Conservation (phyloP, 1,140 invertebrate species). For the Aphaenogaster floridana region DNA sequence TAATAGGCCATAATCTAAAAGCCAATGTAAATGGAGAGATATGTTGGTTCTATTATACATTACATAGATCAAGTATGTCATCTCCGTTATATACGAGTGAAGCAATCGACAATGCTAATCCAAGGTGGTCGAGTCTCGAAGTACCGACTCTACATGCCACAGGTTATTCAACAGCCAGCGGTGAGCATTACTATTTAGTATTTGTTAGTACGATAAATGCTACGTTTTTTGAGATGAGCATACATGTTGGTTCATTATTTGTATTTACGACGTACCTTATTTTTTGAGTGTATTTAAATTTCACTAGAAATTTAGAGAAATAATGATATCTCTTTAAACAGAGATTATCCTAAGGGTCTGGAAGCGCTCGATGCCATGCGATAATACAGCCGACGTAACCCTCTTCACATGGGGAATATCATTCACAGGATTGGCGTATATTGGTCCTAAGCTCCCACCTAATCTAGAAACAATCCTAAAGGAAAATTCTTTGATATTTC, state of each 20-base stretch:
- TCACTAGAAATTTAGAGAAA: conserved; percentile 23
- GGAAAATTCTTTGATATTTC: conserved; percentile 94
- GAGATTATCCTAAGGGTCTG: conserved; percentile 88
- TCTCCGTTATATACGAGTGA: conserved; percentile 96
- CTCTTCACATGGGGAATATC: conserved; percentile 95
- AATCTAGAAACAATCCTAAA: conserved; percentile 91
- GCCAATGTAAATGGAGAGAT: conserved; percentile 80
- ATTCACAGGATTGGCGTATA: conserved; percentile 93
- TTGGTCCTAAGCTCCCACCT: conserved; percentile 91
- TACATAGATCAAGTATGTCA: conserved; percentile 93
- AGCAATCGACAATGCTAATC: conserved; percentile 90
- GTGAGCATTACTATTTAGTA: conserved; percentile 77
- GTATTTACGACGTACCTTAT: neutral
- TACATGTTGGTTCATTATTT: neutral
- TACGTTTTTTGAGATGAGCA: neutral
- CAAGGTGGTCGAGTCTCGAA: conserved; percentile 90
- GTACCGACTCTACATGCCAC: conserved; percentile 84
- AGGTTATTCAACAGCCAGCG: conserved; percentile 84
- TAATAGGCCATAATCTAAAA: conserved; percentile 89
- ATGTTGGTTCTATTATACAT: conserved; percentile 91
- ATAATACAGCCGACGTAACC: conserved; percentile 82
- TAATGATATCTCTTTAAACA: conserved; percentile 68
- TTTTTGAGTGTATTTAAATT: neutral
- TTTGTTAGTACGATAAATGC: conserved; percentile 64
- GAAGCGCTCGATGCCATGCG: conserved; percentile 82